Percentiles rank a stretch among this genome's conserved stretches.
phyloP scores from a whole-genome alignment of 2,797 vertebrate species.

The Emydoidea blandingii region DNA sequence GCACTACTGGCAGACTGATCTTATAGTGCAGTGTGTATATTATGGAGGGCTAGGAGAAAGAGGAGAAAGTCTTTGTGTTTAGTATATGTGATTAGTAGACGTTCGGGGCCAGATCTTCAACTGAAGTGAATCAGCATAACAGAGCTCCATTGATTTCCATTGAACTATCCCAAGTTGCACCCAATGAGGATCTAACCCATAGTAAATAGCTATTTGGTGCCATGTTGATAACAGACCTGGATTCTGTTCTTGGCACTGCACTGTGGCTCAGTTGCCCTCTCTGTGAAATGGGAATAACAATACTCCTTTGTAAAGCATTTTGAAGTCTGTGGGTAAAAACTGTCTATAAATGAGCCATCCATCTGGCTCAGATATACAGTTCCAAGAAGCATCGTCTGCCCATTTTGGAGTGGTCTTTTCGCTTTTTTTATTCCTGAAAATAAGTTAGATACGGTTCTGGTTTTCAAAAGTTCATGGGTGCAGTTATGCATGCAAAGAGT shows the following conservation, averaged over 20 bases:
- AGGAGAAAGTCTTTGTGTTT: not conserved
- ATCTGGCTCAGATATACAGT: not conserved
- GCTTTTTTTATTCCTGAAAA: not conserved
- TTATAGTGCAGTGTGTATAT: fast-evolving
- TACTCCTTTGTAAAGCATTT: not conserved
- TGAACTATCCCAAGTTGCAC: not conserved
- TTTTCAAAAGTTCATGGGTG: not conserved
- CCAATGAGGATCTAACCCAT: not conserved
- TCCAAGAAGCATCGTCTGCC: not conserved
- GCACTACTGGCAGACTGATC: not conserved
- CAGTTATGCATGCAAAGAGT: not conserved
- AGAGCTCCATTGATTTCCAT: not conserved
- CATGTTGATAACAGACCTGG: not conserved
- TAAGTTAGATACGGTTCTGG: not conserved
- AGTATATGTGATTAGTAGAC: not conserved
- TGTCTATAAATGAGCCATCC: not conserved
- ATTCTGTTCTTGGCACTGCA: not conserved
- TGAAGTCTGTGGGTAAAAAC: not conserved
- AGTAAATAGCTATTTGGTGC: not conserved
- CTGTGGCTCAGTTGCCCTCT: not conserved
- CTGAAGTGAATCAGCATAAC: not conserved
- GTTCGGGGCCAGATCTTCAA: not conserved
- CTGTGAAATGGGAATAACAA: not conserved
- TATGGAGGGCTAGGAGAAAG: not conserved
- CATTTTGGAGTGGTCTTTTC: not conserved